These are phyloP conservation scores for Drosophila watanabei DNA, from an alignment of 1,140 invertebrate genomes.

Conservation along the genomic window DNA sequence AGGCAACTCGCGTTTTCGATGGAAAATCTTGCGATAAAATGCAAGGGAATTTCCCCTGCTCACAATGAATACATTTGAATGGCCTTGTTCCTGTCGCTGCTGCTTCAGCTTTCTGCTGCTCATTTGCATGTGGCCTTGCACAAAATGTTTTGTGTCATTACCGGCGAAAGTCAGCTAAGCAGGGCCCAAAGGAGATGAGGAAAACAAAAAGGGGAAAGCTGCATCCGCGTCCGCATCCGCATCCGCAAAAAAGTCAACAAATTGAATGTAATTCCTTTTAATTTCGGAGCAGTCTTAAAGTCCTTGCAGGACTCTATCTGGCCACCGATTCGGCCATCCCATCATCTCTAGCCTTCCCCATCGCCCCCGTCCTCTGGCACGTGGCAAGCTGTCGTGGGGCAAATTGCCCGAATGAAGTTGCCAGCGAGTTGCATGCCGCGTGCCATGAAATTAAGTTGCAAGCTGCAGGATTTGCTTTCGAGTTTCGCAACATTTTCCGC, in stretches of 20 bases:
- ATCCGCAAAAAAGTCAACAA: slow-evolving; percentile 69
- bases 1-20: slow-evolving; percentile 70
- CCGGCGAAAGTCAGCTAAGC: slow-evolving; percentile 56
- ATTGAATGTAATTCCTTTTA: slow-evolving; percentile 81
- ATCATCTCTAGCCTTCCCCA: slow-evolving; percentile 11
- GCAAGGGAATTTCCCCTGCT: slow-evolving; percentile 31
- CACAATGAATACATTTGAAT: slow-evolving; percentile 49
- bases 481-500: slow-evolving; percentile 72
- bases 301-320: slow-evolving; percentile 52
- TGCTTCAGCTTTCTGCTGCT: slow-evolving; percentile 48
- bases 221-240: slow-evolving; percentile 24
- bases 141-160: slow-evolving; percentile 79
- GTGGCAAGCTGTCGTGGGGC: slow-evolving; percentile 70
- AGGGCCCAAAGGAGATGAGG: slow-evolving; percentile 12
- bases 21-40: slow-evolving; percentile 75
- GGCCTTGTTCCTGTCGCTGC: slow-evolving; percentile 36
- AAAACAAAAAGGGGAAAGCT: slow-evolving; percentile 36
- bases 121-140: slow-evolving; percentile 76
- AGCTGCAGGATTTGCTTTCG: slow-evolving; percentile 80
- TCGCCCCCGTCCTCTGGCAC: slow-evolving; percentile 25
- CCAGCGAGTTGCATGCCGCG: slow-evolving; percentile 56
- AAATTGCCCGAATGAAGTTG: slow-evolving; percentile 81
- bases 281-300: slow-evolving; percentile 63
- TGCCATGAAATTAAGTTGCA: slow-evolving; percentile 82
- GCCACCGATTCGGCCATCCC: slow-evolving; percentile 17